phyloP scores from a whole-genome alignment of 2,113 vertebrate genomes.

The Polyodon spathula region DNA sequence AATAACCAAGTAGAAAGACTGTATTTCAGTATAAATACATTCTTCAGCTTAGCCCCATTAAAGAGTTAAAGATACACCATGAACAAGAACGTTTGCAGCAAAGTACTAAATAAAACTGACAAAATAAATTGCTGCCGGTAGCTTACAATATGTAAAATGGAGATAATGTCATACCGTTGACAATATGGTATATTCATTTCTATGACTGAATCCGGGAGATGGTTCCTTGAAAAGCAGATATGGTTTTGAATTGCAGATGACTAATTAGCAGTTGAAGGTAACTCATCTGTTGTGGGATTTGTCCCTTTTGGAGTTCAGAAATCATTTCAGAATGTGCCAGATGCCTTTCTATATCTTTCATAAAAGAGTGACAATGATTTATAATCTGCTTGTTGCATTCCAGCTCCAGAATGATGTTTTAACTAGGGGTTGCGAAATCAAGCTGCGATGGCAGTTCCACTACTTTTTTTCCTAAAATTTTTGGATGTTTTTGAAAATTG shows the following conservation, averaged over 20 bases:
- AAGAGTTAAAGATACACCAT: too few relatives aligned
- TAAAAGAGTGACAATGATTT: slow-evolving; percentile 5
- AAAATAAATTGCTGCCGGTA: not conserved
- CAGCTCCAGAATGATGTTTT: slow-evolving; percentile 11
- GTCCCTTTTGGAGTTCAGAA: slow-evolving; percentile 7
- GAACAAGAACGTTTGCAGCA: too few relatives aligned
- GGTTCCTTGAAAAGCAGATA: slow-evolving; percentile 15
- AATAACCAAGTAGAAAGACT: too few relatives aligned
- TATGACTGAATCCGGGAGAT: not conserved
- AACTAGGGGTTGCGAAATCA: slow-evolving; percentile 16
- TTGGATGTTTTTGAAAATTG: not conserved
- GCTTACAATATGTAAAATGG: slow-evolving; percentile 16
- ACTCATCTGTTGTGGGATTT: slow-evolving; percentile 25
- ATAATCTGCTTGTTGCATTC: slow-evolving; percentile 7
- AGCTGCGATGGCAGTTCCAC: not conserved
- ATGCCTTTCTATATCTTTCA: slow-evolving; percentile 6
- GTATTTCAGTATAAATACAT: too few relatives aligned
- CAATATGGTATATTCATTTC: not conserved
- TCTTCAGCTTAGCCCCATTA: too few relatives aligned
- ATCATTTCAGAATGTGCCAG: not conserved
- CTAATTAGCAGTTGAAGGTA: slow-evolving; percentile 34
- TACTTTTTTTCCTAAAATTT: not conserved
- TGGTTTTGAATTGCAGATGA: slow-evolving; percentile 19
- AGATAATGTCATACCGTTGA: slow-evolving; percentile 17
- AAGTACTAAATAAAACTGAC: not conserved